These are phyloP conservation scores for Morone saxatilis DNA, from an alignment of 2,113 vertebrate genomes.

Conservation along the genomic window DNA sequence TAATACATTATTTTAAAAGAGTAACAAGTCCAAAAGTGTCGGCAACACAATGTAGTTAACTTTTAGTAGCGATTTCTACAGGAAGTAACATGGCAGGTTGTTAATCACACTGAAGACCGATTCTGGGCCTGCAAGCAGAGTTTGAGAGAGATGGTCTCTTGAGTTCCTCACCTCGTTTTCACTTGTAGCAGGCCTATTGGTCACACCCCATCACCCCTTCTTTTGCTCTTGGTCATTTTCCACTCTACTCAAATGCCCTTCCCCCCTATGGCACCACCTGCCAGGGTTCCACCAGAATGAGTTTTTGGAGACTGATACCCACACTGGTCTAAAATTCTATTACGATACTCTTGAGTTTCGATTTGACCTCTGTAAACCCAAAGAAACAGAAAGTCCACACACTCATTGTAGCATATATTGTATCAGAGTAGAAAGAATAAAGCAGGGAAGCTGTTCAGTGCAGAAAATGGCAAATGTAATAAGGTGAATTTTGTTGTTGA, in stretches of 20 bases:
- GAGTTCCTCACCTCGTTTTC: constrained; percentile 32
- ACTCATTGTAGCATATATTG: background rate
- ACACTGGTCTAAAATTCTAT: constrained; percentile 1
- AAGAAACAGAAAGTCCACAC: background rate
- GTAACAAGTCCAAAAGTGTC: constrained; percentile 59
- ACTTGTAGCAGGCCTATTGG: constrained; percentile 6
- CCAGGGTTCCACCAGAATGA: constrained; percentile 37
- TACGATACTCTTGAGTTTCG: background rate
- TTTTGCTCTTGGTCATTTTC: constrained; percentile 28
- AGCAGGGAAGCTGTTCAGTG: background rate
- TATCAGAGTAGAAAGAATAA: background rate
- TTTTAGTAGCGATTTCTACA: constrained; percentile 37
- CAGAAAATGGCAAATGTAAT: background rate
- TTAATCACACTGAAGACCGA: constrained; percentile 47
- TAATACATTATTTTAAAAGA: constrained; percentile 57
- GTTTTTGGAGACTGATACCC: constrained; percentile 36
- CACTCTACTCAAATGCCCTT: constrained; percentile 11
- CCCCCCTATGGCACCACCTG: constrained; percentile 52
- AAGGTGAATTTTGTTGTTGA: background rate
- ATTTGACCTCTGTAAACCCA: background rate
- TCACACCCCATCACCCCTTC: constrained; percentile 42
- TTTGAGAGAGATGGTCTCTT: constrained; percentile 15
- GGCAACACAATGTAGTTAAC: constrained; percentile 46
- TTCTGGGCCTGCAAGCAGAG: constrained; percentile 19
- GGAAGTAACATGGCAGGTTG: constrained; percentile 44